These are phyloP conservation scores for Subacronicta megacephala DNA, from an alignment of 2,888 invertebrate genomes.

Conservation along the genomic window DNA sequence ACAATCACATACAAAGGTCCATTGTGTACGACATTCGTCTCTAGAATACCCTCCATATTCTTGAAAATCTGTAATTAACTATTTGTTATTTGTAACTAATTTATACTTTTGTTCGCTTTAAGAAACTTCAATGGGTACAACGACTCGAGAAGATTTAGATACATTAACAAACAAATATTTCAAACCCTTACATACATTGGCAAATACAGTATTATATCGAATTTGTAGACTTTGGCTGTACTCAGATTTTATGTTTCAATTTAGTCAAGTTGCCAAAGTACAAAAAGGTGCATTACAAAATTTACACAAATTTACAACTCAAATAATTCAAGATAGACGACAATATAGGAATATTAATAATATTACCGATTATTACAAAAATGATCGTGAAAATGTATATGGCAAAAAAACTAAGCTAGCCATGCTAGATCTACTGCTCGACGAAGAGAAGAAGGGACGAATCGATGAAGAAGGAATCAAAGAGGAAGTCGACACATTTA, in stretches of 20 bases:
- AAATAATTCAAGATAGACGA: constrained; percentile 81
- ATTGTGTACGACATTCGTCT: too few relatives aligned
- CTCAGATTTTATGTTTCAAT: constrained; percentile 24
- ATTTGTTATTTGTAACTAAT: too few relatives aligned
- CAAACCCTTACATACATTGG: constrained; percentile 46
- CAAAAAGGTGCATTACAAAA: constrained; percentile 65
- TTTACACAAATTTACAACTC: constrained; percentile 86
- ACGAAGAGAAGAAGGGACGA: constrained; percentile 87
- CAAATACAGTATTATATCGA: constrained; percentile 40
- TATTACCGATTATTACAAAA: constrained; percentile 14
- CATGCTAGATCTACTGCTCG: constrained; percentile 91
- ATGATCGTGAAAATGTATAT: constrained; percentile 54
- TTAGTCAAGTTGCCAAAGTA: constrained; percentile 16
- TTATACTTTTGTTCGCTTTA: constrained; percentile 3
- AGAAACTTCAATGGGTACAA: constrained; percentile 89
- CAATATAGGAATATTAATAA: constrained; percentile 43
- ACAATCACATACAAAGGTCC: too few relatives aligned
- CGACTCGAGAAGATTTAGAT: constrained; percentile 71
- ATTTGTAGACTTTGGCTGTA: constrained; percentile 50
- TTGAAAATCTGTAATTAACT: too few relatives aligned
- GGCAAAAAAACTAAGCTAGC: constrained; percentile 86
- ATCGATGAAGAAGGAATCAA: constrained; percentile 90
- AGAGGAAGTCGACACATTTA: constrained; percentile 93
- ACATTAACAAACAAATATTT: constrained; percentile 78
- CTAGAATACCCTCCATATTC: too few relatives aligned